Base-by-base conservation (phyloP, 1,140 invertebrate genomes). In the Phymastichus coffea region DNA sequence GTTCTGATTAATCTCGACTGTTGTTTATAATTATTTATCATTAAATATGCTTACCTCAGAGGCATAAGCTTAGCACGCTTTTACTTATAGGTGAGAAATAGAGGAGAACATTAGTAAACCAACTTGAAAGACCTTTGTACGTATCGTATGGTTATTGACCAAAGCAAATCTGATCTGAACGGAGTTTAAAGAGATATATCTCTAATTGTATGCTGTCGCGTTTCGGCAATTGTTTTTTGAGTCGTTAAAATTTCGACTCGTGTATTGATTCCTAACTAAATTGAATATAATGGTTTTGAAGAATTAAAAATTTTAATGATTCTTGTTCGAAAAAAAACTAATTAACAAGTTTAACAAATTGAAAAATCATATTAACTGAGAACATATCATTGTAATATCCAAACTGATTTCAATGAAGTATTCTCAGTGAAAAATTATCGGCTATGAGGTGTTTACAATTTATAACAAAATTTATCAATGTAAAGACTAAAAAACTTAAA, bases 131-230 rank as follows among this genome's bases (percentile, higher is more conserved):
- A 40, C 49, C 58, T 61, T 61, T 61, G 17, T 46, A 52, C 25
- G 14, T 38, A n/a, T n/a, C 17, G 17, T 48, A 43, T 10, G 20
- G 33, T 23, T 40, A 61, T 33, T 55, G 58, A 61, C 49, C 51
- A 61, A 54, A 61, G 58, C 33, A 22, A 54, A 61, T 54, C 44
- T 61, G 51, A 61, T 61, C 35, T 49, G 51, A 61, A 54, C 17
- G 49, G n/a, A 33, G 22, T 17, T 17, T 59, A 38, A 53, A 20
- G 14, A 17, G 20, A 51, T 17, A 52, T 52, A 58, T 37, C 23
- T 44, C 4, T 58, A 52, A 58, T 46, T 53, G 28, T 59, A 46
- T 46, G 20, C 38, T 38, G 30, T 58, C 33, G n/a, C 35, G 0
- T 17, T 52, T 57, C 19, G 26, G 28, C 28, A 25, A 17, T 1